Base-by-base conservation (phyloP, 2,113 vertebrate species). In the Cisticola juncidis region DNA sequence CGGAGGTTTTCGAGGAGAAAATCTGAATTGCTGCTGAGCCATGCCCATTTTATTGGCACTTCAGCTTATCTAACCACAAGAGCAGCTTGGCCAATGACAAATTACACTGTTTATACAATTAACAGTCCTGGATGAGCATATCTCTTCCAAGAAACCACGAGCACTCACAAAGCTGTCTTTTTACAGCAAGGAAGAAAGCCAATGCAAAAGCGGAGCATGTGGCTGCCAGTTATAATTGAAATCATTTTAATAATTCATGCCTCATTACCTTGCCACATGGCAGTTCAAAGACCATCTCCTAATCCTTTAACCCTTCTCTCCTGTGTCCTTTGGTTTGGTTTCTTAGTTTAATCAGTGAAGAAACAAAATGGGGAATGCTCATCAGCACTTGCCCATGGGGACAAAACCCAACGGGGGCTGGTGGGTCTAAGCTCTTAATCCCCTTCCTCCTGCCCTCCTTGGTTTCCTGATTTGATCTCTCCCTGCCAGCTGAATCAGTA, bases 211-310 rank as follows among this genome's bases (percentile, higher is more conserved):
- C 6, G 0, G 54, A 48, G 60, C 68, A 44, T 71, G 90, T 14
- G 64, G 71, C 93, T 96, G 94, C 90, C 94, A 83, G 88, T 95
- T 94, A 82, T 93, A 93, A 96, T 96, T 95, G 93, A 95, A 95
- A 94, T 95, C 0, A 92, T 90, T 95, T 97, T 96, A 97, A 96
- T 97, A 97, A 97, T 96, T 95, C 96, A 94, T 95, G 90, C 92
- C 90, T 97, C 93, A 92, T 96, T 96, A 96, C 90, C 95, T 95
- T 94, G 78, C 88, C 93, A 92, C 94, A 94, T 94, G 88, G 85
- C 88, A 90, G 94, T 90, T 97, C 96, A 96, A 96, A 97, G 95
- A 92, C 92, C 72, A 78, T 71, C 85, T 95, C 64, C 90, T 94
- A 95, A 94, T 96, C 76, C 82, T 92, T 96, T 96, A 96, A 93